Conservation (phyloP, 2,888 invertebrate species). For the Mythimna albipuncta region DNA sequence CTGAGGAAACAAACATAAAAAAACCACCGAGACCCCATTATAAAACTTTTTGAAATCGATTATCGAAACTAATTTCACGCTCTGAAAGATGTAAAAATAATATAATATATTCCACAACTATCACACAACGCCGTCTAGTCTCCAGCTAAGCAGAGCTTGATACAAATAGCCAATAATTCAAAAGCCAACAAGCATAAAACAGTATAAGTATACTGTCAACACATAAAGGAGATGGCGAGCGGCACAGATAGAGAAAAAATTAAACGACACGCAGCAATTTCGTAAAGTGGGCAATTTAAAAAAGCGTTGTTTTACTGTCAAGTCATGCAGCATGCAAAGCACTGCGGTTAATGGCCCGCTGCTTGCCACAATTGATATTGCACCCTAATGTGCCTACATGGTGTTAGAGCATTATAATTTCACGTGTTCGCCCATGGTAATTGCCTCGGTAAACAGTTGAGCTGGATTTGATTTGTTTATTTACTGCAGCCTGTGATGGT, state of each 20-base stretch:
- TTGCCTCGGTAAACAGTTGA: not conserved
- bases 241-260: slow-evolving; percentile 4
- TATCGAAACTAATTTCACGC: slow-evolving; percentile 3
- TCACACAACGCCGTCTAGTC: too few species aligned
- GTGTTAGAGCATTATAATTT: slow-evolving; percentile 22
- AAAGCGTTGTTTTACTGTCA: slow-evolving; percentile 6
- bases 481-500: not conserved
- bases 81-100: not conserved
- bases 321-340: slow-evolving; percentile 26
- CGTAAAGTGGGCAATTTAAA: slow-evolving; percentile 29
- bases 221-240: too few species aligned
- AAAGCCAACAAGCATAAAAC: not conserved
- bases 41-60: too few species aligned
- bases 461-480: not conserved
- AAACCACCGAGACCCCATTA: too few species aligned
- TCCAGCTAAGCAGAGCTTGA: too few species aligned
- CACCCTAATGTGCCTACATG: slow-evolving; percentile 43
- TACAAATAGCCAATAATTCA: not conserved
- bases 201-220: not conserved
- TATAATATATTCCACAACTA: too few species aligned
- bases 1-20: too few species aligned
- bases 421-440: slow-evolving; percentile 26
- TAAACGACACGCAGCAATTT: slow-evolving; percentile 10
- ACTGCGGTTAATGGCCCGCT: slow-evolving; percentile 23
- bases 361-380: slow-evolving; percentile 31